Conservation (phyloP, 2,113 vertebrate species). For the Quiscalus mexicanus region DNA sequence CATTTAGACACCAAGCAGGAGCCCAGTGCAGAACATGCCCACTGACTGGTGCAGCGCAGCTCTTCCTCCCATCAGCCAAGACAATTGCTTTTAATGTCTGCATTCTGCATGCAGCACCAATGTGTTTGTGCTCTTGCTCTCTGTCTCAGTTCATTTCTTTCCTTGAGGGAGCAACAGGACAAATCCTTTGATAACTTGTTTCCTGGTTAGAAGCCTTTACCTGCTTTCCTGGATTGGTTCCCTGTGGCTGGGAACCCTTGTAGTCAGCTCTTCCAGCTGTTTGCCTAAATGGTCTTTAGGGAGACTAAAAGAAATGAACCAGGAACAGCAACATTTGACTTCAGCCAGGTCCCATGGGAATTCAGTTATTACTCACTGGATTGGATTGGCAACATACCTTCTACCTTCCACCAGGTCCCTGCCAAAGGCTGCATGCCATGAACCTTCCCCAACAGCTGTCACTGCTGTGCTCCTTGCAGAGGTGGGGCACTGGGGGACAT, state of each 20-base stretch:
- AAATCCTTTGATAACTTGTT: constrained; percentile 17
- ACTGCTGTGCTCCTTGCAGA: constrained; percentile 71
- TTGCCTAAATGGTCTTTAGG: constrained; percentile 74
- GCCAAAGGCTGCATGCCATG: constrained; percentile 83
- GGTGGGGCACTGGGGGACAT: constrained; percentile 4
- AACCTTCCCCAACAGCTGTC: constrained; percentile 76
- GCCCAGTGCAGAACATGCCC: neutral
- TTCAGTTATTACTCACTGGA: constrained; percentile 76
- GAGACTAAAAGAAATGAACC: constrained; percentile 78
- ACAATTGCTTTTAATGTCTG: neutral
- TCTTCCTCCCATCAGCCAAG: neutral
- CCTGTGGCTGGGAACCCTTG: constrained; percentile 60
- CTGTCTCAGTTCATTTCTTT: neutral
- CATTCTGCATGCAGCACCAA: neutral
- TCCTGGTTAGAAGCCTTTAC: constrained; percentile 51
- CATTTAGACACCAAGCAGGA: neutral
- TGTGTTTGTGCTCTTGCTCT: neutral
- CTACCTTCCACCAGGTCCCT: constrained; percentile 71
- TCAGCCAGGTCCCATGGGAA: constrained; percentile 70
- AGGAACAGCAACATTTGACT: constrained; percentile 78
- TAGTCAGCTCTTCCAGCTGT: constrained; percentile 70
- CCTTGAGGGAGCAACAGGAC: neutral
- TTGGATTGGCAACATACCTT: constrained; percentile 65
- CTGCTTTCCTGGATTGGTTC: constrained; percentile 46
- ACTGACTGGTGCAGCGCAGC: neutral